Evolutionary conservation across 2,113 vertebrate species (phyloP), one percentile per base, ranked within the genome.

Genomic region (Bufo gargarizans): DNA sequence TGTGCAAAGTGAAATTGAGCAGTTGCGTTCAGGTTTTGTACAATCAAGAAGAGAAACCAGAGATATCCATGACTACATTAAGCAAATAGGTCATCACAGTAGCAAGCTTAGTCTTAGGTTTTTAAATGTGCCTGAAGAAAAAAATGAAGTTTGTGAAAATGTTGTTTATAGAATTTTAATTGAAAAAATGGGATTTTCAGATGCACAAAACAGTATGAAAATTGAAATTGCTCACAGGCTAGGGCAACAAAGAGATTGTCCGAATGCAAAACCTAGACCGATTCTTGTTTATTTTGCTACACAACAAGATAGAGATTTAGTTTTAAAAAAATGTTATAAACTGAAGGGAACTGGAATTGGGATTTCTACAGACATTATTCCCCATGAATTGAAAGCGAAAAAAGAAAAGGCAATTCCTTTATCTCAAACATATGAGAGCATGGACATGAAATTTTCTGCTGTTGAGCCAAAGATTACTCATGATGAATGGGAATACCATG

Each of bases 61-160:
- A 63, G 98, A 99, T 90, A 99, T 99, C 87, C 98, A 99, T n/a
- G 98, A 99, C 90, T 99, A 99, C 84, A 99, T 99, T 90, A 98
- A 97, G 90, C 97, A 97, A 92, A 94, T 99, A 85, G 97, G 97
- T 86, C 96, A 97, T 85, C 94, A 97, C 90, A 96, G 96, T 71
- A 97, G 95, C 93, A 98, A 98, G 92, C 96, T 97, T 47, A 97
- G 97, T 86, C 93, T 99, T 86, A 92, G 97, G 61, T 99, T 99
- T 92, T 89, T 99, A 90, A 99, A 99, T 88, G 97, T 99, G 91
- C 97, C 98, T 7, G 98, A 99, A 93, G 97, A 98, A 84, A 96
- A 93, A 77, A 91, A 93, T 69, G 98, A 99, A 91, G 96, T 97
- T 78, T 92, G 94, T 63, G 98, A 98, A 88, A 95, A 81, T 85